A percentile compares a stretch with the other conserved stretches of the same genome.
These are phyloP conservation scores for Lates calcarifer DNA, from an alignment of 2,113 vertebrate genomes.

Conservation along the genomic window DNA sequence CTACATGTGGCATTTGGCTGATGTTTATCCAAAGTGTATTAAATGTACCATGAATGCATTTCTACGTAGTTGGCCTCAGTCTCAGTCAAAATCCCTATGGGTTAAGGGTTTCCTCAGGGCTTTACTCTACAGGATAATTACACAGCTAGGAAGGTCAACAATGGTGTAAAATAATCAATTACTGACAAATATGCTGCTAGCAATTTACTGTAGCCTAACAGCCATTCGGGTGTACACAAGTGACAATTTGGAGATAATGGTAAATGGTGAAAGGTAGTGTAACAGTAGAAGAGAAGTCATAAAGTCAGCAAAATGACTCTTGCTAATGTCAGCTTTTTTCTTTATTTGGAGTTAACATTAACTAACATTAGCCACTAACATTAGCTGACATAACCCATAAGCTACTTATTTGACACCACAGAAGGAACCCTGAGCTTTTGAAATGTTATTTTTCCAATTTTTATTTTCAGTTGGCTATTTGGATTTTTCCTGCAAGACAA, in stretches of 20 bases:
- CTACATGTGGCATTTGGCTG: slow-evolving; percentile 1
- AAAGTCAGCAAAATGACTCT: not conserved
- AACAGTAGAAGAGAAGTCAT: not conserved
- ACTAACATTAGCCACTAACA: not conserved
- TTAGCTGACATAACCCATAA: not conserved
- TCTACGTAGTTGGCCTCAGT: not conserved
- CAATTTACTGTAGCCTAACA: no score
- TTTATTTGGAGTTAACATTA: no score
- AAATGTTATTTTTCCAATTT: not conserved
- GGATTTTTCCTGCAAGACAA: slow-evolving; percentile 16
- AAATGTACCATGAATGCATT: not conserved
- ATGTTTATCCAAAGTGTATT: not conserved
- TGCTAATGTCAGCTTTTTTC: not conserved
- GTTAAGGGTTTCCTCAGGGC: not conserved
- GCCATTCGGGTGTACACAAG: no score
- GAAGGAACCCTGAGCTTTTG: not conserved
- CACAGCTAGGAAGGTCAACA: not conserved
- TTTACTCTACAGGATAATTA: not conserved
- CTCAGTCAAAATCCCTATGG: not conserved
- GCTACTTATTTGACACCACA: not conserved
- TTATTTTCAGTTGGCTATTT: slow-evolving; percentile 7
- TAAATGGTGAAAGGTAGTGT: not conserved
- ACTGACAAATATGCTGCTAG: not conserved
- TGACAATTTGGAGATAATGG: not conserved
- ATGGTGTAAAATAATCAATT: not conserved